These are phyloP conservation scores for Coranthus polyacanthus DNA, from an alignment of 2,797 vertebrate genomes.

Conservation along the genomic window DNA sequence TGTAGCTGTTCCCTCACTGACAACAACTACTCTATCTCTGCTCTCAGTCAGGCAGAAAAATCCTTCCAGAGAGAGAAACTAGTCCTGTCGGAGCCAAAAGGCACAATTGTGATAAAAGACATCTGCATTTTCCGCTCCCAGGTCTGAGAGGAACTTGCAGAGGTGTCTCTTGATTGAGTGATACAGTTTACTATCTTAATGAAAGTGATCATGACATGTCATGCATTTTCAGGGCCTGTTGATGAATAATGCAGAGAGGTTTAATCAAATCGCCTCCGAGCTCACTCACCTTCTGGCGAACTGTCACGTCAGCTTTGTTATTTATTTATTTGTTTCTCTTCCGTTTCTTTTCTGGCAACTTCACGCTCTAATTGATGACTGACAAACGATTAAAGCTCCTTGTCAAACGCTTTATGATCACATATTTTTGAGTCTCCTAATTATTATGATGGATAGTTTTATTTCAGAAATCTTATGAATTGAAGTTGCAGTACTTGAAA, in stretches of 20 bases:
- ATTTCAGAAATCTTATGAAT: too few species aligned
- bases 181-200: slow-evolving; percentile 19
- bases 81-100: not conserved
- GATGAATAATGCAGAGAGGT: slow-evolving; percentile 39
- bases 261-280: slow-evolving; percentile 30
- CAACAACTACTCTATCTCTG: not conserved
- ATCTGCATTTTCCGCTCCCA: slow-evolving; percentile 7
- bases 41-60: not conserved
- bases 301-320: not conserved
- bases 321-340: not conserved
- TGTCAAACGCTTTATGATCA: too few species aligned
- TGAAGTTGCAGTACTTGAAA: too few species aligned
- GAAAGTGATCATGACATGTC: slow-evolving; percentile 15
- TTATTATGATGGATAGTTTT: too few species aligned
- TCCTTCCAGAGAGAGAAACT: not conserved
- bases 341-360: not conserved
- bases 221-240: slow-evolving; percentile 13
- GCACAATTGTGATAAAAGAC: slow-evolving; percentile 1
- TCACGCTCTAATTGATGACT: not conserved
- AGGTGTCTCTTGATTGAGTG: slow-evolving; percentile 6
- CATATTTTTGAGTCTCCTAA: too few species aligned
- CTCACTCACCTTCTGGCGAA: slow-evolving; percentile 15
- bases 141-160: not conserved
- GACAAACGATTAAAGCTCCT: not conserved
- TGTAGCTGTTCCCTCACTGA: slow-evolving; percentile 6